A percentile compares a stretch with the other conserved stretches of the same genome.
Conservation (phyloP, 2,888 invertebrate species). For the Lissonota sp. region DNA sequence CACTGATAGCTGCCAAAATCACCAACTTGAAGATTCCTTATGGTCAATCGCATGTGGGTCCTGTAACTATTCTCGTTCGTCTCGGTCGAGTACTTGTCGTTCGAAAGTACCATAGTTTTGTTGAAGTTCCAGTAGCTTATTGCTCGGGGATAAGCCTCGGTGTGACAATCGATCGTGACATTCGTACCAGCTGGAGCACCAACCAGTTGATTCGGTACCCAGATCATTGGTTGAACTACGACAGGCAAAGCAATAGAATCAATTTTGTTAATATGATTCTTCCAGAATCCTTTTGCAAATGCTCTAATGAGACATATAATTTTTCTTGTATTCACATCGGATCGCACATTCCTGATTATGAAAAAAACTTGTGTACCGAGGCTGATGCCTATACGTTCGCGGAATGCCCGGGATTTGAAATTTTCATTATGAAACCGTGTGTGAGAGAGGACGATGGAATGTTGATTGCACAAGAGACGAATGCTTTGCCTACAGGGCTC, state of each 20-base stretch:
- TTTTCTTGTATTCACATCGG: too few species aligned
- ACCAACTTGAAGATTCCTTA: slow-evolving; percentile 91
- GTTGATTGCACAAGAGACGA: neutral
- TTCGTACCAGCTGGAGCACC: slow-evolving; percentile 96
- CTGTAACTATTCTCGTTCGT: slow-evolving; percentile 94
- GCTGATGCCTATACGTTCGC: neutral
- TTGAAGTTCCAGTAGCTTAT: slow-evolving; percentile 97
- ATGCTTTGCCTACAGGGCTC: slow-evolving; percentile 14
- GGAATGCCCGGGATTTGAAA: slow-evolving; percentile 5
- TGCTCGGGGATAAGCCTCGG: slow-evolving; percentile 95
- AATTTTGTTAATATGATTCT: too few species aligned
- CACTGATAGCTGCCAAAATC: slow-evolving; percentile 97
- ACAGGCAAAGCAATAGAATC: slow-evolving; percentile 67
- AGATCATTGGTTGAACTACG: slow-evolving; percentile 96
- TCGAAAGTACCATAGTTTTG: slow-evolving; percentile 94
- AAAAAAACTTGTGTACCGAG: too few species aligned
- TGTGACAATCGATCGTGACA: slow-evolving; percentile 96
- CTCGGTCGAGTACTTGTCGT: slow-evolving; percentile 94
- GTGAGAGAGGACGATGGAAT: slow-evolving; percentile 17
- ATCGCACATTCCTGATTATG: too few species aligned
- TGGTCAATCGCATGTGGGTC: slow-evolving; percentile 95
- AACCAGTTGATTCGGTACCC: slow-evolving; percentile 97
- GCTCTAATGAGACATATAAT: too few species aligned
- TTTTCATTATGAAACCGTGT: slow-evolving; percentile 47
- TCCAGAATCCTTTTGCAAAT: too few species aligned